Percentiles rank a stretch among this genome's conserved stretches.
phyloP scores from a whole-genome alignment of 2,888 invertebrate genomes.

The Erebia palarica region DNA sequence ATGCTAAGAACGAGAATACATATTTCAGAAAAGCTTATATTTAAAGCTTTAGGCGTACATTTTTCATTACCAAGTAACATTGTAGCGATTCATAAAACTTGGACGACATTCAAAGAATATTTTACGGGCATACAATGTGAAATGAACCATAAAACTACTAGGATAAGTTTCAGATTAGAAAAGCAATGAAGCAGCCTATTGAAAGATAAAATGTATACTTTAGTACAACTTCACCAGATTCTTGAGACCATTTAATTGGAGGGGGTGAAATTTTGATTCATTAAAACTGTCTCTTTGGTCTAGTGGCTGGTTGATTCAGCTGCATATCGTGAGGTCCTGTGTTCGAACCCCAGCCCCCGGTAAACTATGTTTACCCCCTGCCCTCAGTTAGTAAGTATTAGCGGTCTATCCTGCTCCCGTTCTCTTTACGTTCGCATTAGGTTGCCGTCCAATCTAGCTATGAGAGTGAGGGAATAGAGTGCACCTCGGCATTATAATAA shows the following conservation, averaged over 20 bases:
- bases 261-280: not conserved
- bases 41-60: not conserved
- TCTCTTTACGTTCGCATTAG: too few species aligned
- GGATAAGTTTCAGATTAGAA: not conserved
- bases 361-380: too few species aligned
- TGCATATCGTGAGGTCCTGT: too few species aligned
- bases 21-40: conserved; percentile 1
- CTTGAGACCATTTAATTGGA: conserved; percentile 3
- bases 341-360: too few species aligned
- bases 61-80: conserved; percentile 29
- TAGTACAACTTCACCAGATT: conserved; percentile 4
- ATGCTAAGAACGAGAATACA: not conserved
- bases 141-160: not conserved
- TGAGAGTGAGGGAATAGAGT: too few species aligned
- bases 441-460: too few species aligned
- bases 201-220: not conserved
- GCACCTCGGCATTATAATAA: too few species aligned
- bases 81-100: conserved; percentile 32
- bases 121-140: conserved; percentile 11
- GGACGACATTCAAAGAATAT: conserved; percentile 38
- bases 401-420: too few species aligned
- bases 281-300: not conserved
- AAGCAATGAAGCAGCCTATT: not conserved
- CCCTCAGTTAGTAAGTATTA: too few species aligned
- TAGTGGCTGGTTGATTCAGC: not conserved